Conservation (phyloP, 2,797 vertebrate genomes). For the Acrocephalus scirpaceus region DNA sequence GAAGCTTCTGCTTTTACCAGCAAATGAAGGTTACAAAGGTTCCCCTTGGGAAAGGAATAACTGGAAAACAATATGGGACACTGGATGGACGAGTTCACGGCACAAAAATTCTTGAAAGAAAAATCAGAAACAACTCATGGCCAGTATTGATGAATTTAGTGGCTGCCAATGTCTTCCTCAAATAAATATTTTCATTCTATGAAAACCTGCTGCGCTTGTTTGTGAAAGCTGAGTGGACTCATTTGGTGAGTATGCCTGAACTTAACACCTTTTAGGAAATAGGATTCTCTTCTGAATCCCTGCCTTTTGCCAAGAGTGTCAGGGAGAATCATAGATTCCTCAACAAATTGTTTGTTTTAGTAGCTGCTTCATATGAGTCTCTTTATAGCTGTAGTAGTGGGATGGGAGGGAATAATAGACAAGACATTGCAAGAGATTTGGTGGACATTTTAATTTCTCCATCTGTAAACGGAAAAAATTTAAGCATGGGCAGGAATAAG, state of each 20-base stretch:
- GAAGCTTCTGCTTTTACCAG: background rate
- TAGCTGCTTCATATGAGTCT: background rate
- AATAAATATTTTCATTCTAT: background rate
- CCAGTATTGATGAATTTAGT: background rate
- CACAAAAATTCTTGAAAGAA: background rate
- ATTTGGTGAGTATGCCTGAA: background rate
- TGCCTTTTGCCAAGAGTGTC: background rate
- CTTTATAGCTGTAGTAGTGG: background rate
- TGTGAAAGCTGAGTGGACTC: background rate
- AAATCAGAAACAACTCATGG: background rate
- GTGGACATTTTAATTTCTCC: background rate
- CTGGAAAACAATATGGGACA: background rate
- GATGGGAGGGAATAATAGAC: background rate
- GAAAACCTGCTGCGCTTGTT: background rate
- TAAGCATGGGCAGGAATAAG: background rate
- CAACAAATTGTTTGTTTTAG: background rate
- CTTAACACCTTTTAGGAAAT: background rate
- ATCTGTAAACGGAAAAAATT: background rate
- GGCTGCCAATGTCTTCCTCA: background rate
- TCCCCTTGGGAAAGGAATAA: background rate
- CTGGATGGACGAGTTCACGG: background rate
- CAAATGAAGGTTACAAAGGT: background rate
- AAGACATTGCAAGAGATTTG: background rate
- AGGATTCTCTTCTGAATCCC: background rate
- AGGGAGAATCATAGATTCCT: background rate